Base-by-base conservation (phyloP, 2,888 invertebrate species). In the Trilocha varians region DNA sequence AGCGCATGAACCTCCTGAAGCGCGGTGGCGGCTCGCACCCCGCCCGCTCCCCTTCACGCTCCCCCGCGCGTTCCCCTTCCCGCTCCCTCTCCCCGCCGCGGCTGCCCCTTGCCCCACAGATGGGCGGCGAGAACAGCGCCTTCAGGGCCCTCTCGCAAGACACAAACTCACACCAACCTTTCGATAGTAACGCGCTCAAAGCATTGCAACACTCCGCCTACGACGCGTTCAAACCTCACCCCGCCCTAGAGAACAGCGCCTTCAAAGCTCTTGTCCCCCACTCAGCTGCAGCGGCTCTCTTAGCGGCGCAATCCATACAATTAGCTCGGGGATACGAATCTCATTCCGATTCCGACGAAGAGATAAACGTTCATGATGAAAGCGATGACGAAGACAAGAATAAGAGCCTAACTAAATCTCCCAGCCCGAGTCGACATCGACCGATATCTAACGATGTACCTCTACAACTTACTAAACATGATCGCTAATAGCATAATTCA, bases 121-220 rank as follows among this genome's bases (percentile, higher is more conserved):
- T 95, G 93, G 95, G 95, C 78, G 95, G 95, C 84, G 94, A 95
- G 86, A 93, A 94, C 88, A 94, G 94, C 78, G 95, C 95, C 13
- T 95, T 95, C 77, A 92, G 92, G 54, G 91, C 93, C 15, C 88
- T 93, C 52, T 89, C 91, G 40, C 89, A 88, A 50, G 88, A 91
- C 42, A 84, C 90, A 39, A 75, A 71, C 59, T 90, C 91, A 18
- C 89, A 91, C 48, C 82, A 77, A 50, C 65, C 74, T 44, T 88
- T 88, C 45, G 88, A 90, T 34, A 86, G 88, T 13, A 76, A 68
- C 40, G 87, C 89, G 41, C 84, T 90, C 48, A 88, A 88, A 48
- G 87, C 88, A 42, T 62, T 85, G 3, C 83, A 82, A 43, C 77
- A 76, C 41, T 60, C 64, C 25, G 52, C 59, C 14, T 82, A 73